Evolutionary conservation across 2,797 vertebrate genomes (phyloP), one percentile per base, ranked within the genome.

Genomic region (Zenarchopterus dispar): DNA sequence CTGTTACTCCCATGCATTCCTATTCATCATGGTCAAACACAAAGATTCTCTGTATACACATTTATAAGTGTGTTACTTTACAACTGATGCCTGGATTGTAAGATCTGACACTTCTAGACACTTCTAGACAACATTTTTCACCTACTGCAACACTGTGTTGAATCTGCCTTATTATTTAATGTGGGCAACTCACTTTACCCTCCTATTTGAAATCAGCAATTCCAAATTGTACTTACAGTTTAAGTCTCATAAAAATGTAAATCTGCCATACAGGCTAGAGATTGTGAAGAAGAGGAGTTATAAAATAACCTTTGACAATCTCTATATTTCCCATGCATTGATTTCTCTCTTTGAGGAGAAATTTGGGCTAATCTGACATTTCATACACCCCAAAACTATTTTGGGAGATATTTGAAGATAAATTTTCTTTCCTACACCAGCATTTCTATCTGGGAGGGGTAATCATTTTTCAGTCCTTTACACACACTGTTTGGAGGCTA

Each of bases 201-300:
- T 16, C 36, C 11, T 39, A 39, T 39, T 39, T 39, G 54, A 73
- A 74, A 79, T 84, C 67, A 77, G 63, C 66, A 64, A 44, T 74
- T 79, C 80, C 70, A 86, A 77, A 86, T 86, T 86, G 43, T 24
- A 24, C 3, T 18, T 21, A 33, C n/a, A 84, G 67, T 82, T 84
- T 76, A 67, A 81, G 77, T 50, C 80, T 90, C 80, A 88, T 87
- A 82, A 89, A 92, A 90, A 92, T 91, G 48, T n/a, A 21, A 51
- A 21, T 43, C 23, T 19, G 6, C 36, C 26, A 11, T 31, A 8
- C 21, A 59, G 28, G 31, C 10, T 23, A n/a, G 16, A 17, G 33
- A 10, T 56, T 66, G 70, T 66, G 66, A 71, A 74, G 74, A 80
- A 73, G 73, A 78, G 78, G 55, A 75, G 82, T 77, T 81, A 79